Base-by-base conservation (phyloP, 2,797 vertebrate genomes). In the Notolepis coatsorum region DNA sequence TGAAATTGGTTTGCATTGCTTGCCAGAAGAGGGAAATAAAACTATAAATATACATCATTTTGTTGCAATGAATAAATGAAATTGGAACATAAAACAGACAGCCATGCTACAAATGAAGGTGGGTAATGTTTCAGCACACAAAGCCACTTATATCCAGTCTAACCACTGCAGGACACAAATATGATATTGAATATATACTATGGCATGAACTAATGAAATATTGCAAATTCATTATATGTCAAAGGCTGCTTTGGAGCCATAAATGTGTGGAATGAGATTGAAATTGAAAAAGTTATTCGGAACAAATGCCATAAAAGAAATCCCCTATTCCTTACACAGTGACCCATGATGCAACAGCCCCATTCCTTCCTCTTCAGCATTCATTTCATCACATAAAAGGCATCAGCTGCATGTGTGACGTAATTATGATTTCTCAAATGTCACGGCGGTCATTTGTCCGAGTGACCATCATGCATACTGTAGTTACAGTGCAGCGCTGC, bases 251-350 rank as follows among this genome's bases (percentile, higher is more conserved):
- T 82, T 81, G 82, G 80, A 88, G 84, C 86, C 70, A 86, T 88
- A 89, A 89, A 89, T 87, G 84, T 88, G 85, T 78, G 59, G 77
- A 90, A 88, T 84, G 84, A 90, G 84, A 90, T 86, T 89, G 89
- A 84, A 91, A 90, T 88, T 89, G 87, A 89, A 92, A n/a, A 90
- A 90, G 77, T 86, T 88, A 73, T 84, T 84, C 73, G 74, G 60
- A 83, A 84, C 84, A 88, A 86, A 88, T 85, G 87, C 86, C 76
- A 75, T 87, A 89, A 88, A 88, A 88, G n/a, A n/a, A n/a, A n/a
- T n/a, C 48, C 79, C 57, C 57, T 77, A 79, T 71, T 75, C 66
- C 71, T 81, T 81, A 69, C 61, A 73, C 68, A 65, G 73, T 41
- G 42, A 63, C 71, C 64, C 74, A 72, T 77, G 77, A 79, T 80